A percentile compares a stretch with the other conserved stretches of the same genome.
Evolutionary conservation across 1,140 invertebrate species (phyloP).

Genomic region (Drosophila watanabei): DNA sequence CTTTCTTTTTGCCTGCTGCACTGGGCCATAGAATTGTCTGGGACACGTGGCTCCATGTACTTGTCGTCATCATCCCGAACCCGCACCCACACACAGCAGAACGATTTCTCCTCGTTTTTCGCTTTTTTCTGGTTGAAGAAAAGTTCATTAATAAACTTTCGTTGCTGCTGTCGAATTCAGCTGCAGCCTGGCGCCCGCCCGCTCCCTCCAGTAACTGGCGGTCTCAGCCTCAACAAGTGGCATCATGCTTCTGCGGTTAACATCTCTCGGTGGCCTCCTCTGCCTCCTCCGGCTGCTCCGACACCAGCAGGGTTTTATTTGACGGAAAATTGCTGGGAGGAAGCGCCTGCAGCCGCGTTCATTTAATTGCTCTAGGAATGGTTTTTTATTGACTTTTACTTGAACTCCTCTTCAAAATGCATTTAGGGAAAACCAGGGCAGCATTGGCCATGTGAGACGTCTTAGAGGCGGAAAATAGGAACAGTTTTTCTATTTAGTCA

Average conservation of each 20-base stretch:
- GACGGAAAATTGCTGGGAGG: constrained; percentile 63
- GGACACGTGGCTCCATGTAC: constrained; percentile 59
- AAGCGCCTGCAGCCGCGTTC: constrained; percentile 57
- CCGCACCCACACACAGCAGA: not conserved
- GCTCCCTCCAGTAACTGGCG: not conserved
- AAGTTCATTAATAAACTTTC: constrained; percentile 84
- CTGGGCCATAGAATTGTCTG: constrained; percentile 54
- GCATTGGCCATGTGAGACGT: not conserved
- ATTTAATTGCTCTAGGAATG: constrained; percentile 77
- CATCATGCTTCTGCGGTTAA: constrained; percentile 49
- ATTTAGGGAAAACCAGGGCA: constrained; percentile 1
- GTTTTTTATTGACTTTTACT: constrained; percentile 81
- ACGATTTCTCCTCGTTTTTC: constrained; percentile 7
- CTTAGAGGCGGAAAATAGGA: not conserved
- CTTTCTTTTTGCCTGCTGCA: constrained; percentile 48
- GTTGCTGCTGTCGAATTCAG: constrained; percentile 74
- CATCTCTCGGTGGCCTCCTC: constrained; percentile 19
- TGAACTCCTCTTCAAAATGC: constrained; percentile 60
- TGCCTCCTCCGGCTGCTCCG: constrained; percentile 25
- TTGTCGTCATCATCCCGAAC: constrained; percentile 15
- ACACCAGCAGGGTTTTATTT: constrained; percentile 70
- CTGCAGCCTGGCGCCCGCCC: constrained; percentile 12
- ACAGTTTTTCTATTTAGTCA: not conserved
- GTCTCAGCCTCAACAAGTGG: constrained; percentile 72
- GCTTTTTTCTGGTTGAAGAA: constrained; percentile 29